Base-by-base conservation (phyloP, 2,113 vertebrate genomes). In the Plotosus lineatus region DNA sequence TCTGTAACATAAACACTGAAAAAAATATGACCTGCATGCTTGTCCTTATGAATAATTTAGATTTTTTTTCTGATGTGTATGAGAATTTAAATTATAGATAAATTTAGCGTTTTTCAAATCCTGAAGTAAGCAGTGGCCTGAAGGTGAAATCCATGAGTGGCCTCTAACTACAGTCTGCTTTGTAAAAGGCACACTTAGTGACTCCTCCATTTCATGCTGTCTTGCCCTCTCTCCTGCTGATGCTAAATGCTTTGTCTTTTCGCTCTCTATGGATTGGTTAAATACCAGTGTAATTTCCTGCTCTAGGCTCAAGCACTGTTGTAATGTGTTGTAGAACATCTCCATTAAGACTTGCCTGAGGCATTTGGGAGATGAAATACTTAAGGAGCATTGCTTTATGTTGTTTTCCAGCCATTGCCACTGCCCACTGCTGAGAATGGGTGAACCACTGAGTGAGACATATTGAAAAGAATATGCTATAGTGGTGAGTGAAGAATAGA, bases 251-350 rank as follows among this genome's bases (percentile, higher is more conserved):
- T 86, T 91, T 91, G 89, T 84, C 91, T 86, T 82, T 31, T 89
- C 92, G 91, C 90, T 94, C 93, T 91, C 90, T 76, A 92, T 94
- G 92, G 94, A 95, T 93, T 93, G 91, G 91, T 94, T 96, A 96
- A 98, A 96, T 94, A 94, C 93, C 88, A 65, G 89, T 86, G 83
- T 98, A 95, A 97, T 98, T 95, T 94, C 93, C 91, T 88, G 90
- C 92, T 92, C 83, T 84, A 90, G 84, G 91, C 92, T 86, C 89
- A 88, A 90, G 89, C 86, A 69, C 88, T 89, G 87, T 89, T 83
- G 90, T 95, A 93, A 90, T 91, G 93, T 94, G 94, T 94, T 95
- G 95, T 95, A 95, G 91, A 93, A 95, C 96, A 94, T 94, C 92
- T 91, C 93, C 94, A 94, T 95, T 94, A 94, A 91, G 92, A 90